Evolutionary conservation across 1,140 invertebrate genomes (phyloP), one percentile per base, ranked within the genome.

Genomic region (Zaprionus inermis): DNA sequence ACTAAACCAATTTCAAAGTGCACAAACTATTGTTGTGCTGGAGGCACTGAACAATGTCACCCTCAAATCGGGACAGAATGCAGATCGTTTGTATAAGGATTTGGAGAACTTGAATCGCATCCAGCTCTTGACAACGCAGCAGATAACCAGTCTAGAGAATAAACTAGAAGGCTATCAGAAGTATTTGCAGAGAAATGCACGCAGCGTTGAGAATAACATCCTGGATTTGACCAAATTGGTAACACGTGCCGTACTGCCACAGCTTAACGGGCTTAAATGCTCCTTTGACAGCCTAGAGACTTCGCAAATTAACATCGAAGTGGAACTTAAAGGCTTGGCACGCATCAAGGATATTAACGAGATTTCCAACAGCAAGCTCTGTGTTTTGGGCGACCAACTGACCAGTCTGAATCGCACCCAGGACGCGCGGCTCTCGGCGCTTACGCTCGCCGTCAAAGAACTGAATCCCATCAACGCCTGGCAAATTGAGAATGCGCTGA

Each of bases 301-400:
- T 0, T 79, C 83, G 1, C 84, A 83, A 4, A 77, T 88, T 11
- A 88, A 88, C 36, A 70, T 83, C 5, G 83, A 88, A 38, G 79
- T 88, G 11, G 83, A 88, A 10, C 56, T 88, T 0, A 88, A 78
- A 60, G 69, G 16, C 5, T 32, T 88, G 22, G 20, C 54, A 2
- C 73, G 66, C 52, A 68, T 88, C 4, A 83, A 70, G 52, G 76
- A 88, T 2, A 16, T 79, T 0, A 58, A 46, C 51, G 51, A 75
- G 11, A 30, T 78, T 7, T 72, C 84, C 4, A 82, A 78, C 16
- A 28, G 5, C 9, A 88, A 83, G 38, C 38, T 88, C 6, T 51
- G 55, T 11, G 20, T 44, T 9, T 32, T 88, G 38, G 67, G 76
- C 10, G 28, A 46, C 0, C 79, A 88, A 18, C 28, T 88, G 16